Conservation (phyloP, 2,888 invertebrate genomes). For the Melanostoma scalare region DNA sequence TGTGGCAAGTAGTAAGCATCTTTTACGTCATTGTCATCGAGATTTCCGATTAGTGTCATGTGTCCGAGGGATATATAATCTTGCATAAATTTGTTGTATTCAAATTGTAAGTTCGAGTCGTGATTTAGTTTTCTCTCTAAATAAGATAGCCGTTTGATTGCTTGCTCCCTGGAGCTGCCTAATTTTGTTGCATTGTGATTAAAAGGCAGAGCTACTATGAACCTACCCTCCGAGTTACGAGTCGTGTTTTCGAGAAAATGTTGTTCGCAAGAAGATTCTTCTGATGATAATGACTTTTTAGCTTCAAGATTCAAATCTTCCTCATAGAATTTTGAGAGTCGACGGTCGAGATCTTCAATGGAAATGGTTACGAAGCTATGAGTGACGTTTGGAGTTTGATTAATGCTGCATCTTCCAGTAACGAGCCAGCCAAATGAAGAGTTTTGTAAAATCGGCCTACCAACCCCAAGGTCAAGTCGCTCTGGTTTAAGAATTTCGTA, state of each 20-base stretch:
- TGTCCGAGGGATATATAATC: constrained; percentile 23
- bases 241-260: constrained; percentile 5
- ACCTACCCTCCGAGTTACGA: constrained; percentile 9
- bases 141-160: constrained; percentile 8
- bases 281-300: background rate
- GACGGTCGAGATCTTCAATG: background rate
- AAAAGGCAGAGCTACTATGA: constrained; percentile 19
- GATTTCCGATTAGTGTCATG: constrained; percentile 12
- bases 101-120: background rate
- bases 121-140: background rate
- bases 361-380: background rate
- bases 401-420: constrained; percentile 7
- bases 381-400: background rate
- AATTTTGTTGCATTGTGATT: background rate
- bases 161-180: constrained; percentile 13
- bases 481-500: constrained; percentile 11
- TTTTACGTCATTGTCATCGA: background rate
- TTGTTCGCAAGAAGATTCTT: background rate
- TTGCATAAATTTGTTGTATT: background rate
- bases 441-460: constrained; percentile 11
- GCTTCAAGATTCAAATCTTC: background rate
- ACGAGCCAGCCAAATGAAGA: constrained; percentile 20
- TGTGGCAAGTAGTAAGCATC: constrained; percentile 11
- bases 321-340: background rate
- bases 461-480: constrained; percentile 15